A percentile compares a stretch with the other conserved stretches of the same genome.
Evolutionary conservation across 2,888 invertebrate genomes (phyloP).

Genomic region (Mimumesa dahlbomi): DNA sequence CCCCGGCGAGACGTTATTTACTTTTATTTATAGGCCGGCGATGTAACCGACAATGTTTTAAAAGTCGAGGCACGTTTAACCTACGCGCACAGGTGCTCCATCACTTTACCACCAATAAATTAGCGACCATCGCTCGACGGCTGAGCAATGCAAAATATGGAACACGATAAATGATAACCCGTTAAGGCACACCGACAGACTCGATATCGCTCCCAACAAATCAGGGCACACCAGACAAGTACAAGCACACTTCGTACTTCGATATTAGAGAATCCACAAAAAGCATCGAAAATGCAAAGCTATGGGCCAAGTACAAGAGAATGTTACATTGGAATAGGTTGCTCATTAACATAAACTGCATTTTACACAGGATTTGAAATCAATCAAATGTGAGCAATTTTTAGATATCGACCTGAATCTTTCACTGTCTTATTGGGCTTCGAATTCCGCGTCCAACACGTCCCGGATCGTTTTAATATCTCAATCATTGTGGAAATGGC

Average conservation of each 20-base stretch:
- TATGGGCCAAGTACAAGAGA: too few relatives aligned
- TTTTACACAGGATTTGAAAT: too few relatives aligned
- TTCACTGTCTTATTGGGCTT: too few relatives aligned
- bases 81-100: slow-evolving; percentile 25
- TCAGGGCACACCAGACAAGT: slow-evolving; percentile 31
- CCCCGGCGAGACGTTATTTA: slow-evolving; percentile 10
- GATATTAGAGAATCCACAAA: too few relatives aligned
- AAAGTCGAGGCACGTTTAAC: slow-evolving; percentile 18
- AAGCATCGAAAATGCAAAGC: too few relatives aligned
- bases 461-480: too few relatives aligned
- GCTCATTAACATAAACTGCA: too few relatives aligned
- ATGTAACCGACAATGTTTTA: neutral
- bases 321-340: slow-evolving; percentile 10
- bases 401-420: too few relatives aligned
- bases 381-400: too few relatives aligned
- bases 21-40: slow-evolving; percentile 15
- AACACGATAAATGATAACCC: slow-evolving; percentile 49
- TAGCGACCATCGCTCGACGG: slow-evolving; percentile 35
- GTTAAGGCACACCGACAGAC: slow-evolving; percentile 27
- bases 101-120: slow-evolving; percentile 38
- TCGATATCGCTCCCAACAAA: slow-evolving; percentile 37
- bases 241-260: slow-evolving; percentile 15
- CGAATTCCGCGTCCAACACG: too few relatives aligned
- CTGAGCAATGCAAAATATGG: slow-evolving; percentile 40
- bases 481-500: too few relatives aligned